phyloP scores from a whole-genome alignment of 2,113 vertebrate species.

The Crotalus horridus region DNA sequence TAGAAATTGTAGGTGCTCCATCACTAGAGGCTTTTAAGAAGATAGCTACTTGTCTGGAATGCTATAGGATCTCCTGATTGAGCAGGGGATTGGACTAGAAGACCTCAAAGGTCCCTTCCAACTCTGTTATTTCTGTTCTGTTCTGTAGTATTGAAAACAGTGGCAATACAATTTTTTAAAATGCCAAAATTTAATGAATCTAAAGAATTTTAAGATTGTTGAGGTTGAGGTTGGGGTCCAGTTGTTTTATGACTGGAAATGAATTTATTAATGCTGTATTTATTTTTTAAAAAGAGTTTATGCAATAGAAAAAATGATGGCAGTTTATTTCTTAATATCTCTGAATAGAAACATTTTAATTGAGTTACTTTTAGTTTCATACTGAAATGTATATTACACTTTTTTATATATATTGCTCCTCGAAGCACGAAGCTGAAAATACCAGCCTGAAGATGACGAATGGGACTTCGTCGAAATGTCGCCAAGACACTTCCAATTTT shows the following conservation, averaged over 20 bases:
- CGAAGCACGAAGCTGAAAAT: too few species aligned
- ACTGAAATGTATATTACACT: background rate
- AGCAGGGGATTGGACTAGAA: background rate
- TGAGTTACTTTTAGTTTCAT: background rate
- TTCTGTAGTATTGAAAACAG: background rate
- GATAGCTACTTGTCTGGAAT: background rate
- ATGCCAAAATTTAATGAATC: background rate
- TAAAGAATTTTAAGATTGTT: background rate
- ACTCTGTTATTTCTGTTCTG: background rate
- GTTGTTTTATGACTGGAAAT: background rate
- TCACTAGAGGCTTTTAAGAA: background rate
- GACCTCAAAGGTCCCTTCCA: background rate
- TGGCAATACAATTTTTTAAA: too few species aligned
- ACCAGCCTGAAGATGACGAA: too few species aligned
- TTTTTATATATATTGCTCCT: too few species aligned
- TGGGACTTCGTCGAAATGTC: too few species aligned
- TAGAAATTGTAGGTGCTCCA: background rate
- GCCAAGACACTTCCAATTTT: too few species aligned
- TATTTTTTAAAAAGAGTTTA: background rate
- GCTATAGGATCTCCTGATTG: background rate
- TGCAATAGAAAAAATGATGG: background rate
- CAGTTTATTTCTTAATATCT: background rate
- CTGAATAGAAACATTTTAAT: background rate
- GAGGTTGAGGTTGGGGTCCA: background rate
- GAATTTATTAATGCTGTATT: background rate